Base-by-base conservation (phyloP, 2,113 vertebrate genomes). In the Camelus bactrianus region DNA sequence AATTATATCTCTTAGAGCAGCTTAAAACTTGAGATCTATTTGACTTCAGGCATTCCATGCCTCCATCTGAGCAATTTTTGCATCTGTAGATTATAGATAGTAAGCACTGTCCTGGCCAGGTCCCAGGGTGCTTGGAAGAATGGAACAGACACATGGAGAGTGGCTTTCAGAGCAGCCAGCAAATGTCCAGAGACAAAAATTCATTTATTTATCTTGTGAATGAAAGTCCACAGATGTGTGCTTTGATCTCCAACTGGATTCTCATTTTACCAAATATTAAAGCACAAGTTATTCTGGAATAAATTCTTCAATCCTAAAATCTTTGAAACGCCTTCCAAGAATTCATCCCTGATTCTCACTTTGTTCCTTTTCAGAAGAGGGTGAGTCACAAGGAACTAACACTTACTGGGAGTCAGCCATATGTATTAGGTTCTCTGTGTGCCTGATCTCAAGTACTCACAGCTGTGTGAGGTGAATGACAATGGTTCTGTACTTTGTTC, bases 91-190 rank as follows among this genome's bases (percentile, higher is more conserved):
- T 2, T 35, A 22, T 9, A 24, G 1, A 58, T 6, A 7, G 54
- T 60, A 20, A 38, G 20, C 48, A 12, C 14, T 16, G 9, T 9
- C 69, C 35, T 28, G 10, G 4, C 26, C 67, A 60, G 15, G 7
- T 35, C 30, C 8, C 30, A 14, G 22, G 48, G 6, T 6, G 28
- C 14, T 26, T 10, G 26, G 54, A 58, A 24, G 35, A 46, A 19
- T 0, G 2, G 10, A 35, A 24, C 9, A 19, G 28, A 30, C 38
- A 19, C 16, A 17, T 24, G 11, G 16, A n/a, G 8, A 13, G 0
- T 15, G 50, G 1, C 58, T 6, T 28, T 9, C 6, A 38, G 15
- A 50, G 16, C 4, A 48, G 4, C 24, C n/a, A 12, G 20, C 0
- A 0, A 4, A 14, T 16, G 19, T n/a, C n/a, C 11, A 12, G 26